Percentiles rank a stretch among this genome's conserved stretches.
phyloP scores from a whole-genome alignment of 2,113 vertebrate genomes.

The Merops nubicus region DNA sequence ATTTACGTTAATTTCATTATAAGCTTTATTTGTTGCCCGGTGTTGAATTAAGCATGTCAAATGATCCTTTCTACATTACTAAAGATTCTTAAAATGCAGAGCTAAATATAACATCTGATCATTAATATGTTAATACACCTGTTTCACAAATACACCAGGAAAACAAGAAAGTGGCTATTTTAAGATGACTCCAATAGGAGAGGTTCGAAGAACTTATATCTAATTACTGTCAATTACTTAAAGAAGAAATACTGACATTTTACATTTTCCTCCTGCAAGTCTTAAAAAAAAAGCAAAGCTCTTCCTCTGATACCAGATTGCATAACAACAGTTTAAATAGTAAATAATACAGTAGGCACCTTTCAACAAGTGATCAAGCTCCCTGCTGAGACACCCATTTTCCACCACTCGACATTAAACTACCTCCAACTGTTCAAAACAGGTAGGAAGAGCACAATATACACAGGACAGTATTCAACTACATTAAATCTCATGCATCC shows the following conservation, averaged over 20 bases:
- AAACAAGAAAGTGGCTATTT: constrained; percentile 14
- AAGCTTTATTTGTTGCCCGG: constrained; percentile 80
- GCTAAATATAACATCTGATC: constrained; percentile 71
- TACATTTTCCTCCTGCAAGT: neutral
- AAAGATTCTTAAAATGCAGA: constrained; percentile 72
- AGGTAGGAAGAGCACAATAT: neutral
- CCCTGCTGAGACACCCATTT: neutral
- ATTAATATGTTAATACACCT: constrained; percentile 69
- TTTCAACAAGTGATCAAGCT: neutral
- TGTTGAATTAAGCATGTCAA: constrained; percentile 78
- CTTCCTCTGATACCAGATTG: neutral
- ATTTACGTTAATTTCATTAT: constrained; percentile 84
- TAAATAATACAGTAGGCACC: neutral
- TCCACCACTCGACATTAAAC: neutral
- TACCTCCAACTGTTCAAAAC: neutral
- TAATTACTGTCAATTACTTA: neutral
- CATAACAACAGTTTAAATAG: neutral
- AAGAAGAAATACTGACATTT: neutral
- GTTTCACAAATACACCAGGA: constrained; percentile 27
- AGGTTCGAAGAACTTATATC: neutral
- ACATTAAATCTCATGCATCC: neutral
- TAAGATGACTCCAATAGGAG: neutral
- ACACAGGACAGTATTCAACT: neutral
- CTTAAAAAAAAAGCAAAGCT: neutral
- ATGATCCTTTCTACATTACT: constrained; percentile 66